phyloP scores from a whole-genome alignment of 2,888 invertebrate species.

The Pyrgus malvae region DNA sequence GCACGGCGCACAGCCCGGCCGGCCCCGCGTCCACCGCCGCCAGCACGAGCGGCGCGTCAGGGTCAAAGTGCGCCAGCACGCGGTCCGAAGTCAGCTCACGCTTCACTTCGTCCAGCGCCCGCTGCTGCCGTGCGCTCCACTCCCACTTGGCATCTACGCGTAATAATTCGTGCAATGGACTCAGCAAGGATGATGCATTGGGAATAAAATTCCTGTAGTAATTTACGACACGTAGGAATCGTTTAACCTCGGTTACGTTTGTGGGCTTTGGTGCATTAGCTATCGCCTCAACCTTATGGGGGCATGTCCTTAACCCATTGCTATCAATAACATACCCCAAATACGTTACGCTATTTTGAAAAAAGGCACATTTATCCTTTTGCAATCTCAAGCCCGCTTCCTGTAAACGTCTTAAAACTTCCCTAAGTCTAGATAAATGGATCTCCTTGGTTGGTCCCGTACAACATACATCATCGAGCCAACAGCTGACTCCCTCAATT shows the following conservation, averaged over 20 bases:
- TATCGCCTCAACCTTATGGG: conserved; percentile 3
- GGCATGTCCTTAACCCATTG: background rate
- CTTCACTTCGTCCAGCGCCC: background rate
- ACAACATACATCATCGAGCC: conserved; percentile 31
- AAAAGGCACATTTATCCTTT: conserved; percentile 5
- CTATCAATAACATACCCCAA: conserved; percentile 2
- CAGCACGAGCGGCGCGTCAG: conserved; percentile 27
- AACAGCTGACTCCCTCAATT: conserved; percentile 31
- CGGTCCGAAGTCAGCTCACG: conserved; percentile 16
- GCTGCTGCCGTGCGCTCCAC: conserved; percentile 1
- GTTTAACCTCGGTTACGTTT: conserved; percentile 31
- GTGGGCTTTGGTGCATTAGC: conserved; percentile 16
- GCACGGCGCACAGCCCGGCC: conserved; percentile 33
- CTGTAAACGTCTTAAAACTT: background rate
- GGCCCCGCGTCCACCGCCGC: conserved; percentile 35
- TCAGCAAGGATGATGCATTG: conserved; percentile 32
- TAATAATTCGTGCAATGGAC: conserved; percentile 31
- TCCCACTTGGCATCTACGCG: background rate
- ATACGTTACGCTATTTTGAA: conserved; percentile 1
- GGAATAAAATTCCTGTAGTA: conserved; percentile 40
- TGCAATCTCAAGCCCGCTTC: conserved; percentile 5
- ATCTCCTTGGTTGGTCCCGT: conserved; percentile 27
- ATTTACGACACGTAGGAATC: conserved; percentile 37
- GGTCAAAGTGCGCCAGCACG: conserved; percentile 29
- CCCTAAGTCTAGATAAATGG: background rate